Evolutionary conservation across 2,113 vertebrate species (phyloP).

Genomic region (Emydocephalus ijimae): DNA sequence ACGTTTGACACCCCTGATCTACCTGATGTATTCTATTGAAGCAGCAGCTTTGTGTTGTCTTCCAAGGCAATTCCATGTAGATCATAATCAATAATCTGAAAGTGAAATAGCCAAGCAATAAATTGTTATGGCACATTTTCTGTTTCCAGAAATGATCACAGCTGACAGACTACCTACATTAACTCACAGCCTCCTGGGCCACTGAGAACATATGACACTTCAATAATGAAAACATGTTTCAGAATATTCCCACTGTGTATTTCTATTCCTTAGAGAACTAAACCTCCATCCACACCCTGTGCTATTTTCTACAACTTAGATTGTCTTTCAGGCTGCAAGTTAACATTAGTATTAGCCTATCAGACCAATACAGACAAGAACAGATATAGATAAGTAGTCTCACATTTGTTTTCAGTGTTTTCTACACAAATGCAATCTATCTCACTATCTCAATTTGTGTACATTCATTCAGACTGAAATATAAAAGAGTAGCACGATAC

Average conservation of each 20-base stretch:
- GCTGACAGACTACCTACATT: background rate
- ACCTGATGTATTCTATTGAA: background rate
- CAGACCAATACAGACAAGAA: background rate
- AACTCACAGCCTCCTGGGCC: background rate
- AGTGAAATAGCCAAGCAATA: background rate
- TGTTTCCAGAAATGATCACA: background rate
- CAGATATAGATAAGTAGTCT: background rate
- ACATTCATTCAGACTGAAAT: background rate
- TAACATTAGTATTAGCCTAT: background rate
- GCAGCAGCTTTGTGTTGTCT: background rate
- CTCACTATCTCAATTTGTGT: background rate
- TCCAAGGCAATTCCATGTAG: background rate
- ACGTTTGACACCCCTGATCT: no score
- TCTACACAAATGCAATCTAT: background rate
- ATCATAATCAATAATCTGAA: background rate
- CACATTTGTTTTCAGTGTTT: background rate
- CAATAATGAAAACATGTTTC: background rate
- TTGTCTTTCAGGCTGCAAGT: background rate
- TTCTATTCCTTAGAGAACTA: background rate
- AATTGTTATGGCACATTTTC: background rate
- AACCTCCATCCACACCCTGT: background rate
- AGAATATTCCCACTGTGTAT: background rate
- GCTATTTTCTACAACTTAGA: background rate
- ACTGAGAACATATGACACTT: background rate
- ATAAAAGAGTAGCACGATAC: background rate